Percentiles rank a stretch among this genome's conserved stretches.
Evolutionary conservation across 2,888 invertebrate genomes (phyloP).

Genomic region (Anticlea derivata): DNA sequence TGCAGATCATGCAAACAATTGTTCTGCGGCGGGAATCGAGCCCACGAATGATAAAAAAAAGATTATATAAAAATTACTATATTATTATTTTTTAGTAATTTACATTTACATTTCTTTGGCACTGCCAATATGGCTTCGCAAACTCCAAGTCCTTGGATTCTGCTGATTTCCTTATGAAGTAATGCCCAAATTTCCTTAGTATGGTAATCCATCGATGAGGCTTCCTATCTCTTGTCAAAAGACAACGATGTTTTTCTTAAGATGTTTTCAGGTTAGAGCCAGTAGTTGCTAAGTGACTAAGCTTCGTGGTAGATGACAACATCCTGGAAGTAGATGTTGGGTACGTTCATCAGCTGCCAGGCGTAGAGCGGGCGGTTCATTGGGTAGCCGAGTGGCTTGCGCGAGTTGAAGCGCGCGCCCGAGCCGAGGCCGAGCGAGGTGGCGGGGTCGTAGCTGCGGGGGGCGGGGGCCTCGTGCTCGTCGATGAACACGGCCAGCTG

Average conservation of each 20-base stretch:
- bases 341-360: conserved; percentile 70
- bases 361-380: conserved; percentile 72
- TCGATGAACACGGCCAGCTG: conserved; percentile 82
- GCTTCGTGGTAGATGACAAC: conserved; percentile 74
- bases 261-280: no score
- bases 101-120: neutral
- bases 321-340: conserved; percentile 80
- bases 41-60: no score
- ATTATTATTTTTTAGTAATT: neutral
- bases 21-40: no score
- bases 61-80: neutral
- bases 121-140: neutral
- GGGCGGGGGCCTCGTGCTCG: conserved; percentile 47
- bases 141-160: no score
- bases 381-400: conserved; percentile 82
- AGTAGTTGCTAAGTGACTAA: no score
- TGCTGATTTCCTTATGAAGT: no score
- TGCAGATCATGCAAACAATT: no score
- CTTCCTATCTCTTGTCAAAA: no score
- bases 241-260: no score
- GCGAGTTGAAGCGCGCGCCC: conserved; percentile 80
- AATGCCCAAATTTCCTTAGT: no score
- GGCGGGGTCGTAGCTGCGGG: conserved; percentile 66
- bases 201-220: no score
- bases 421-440: conserved; percentile 76